Percentiles rank a stretch among this genome's conserved stretches.
Conservation (phyloP, 2,797 vertebrate genomes). For the Columba guinea region DNA sequence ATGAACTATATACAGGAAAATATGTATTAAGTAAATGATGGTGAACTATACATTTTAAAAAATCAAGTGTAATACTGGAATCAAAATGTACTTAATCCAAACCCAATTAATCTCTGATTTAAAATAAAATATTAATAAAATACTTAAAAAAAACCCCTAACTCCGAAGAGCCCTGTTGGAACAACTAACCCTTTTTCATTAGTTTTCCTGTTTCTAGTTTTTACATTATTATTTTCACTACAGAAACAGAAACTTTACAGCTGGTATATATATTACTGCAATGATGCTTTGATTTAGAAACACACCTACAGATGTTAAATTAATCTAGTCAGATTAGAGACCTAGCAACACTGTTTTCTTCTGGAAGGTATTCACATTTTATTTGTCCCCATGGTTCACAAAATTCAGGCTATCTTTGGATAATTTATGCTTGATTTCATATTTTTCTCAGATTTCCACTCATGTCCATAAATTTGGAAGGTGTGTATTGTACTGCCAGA, state of each 20-base stretch:
- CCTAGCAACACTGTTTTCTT: not conserved
- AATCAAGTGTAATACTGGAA: not conserved
- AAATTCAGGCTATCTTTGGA: not conserved
- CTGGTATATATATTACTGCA: not conserved
- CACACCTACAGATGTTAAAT: constrained; percentile 1
- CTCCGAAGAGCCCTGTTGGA: not conserved
- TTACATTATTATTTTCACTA: not conserved
- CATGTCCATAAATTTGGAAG: not conserved
- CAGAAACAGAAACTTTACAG: not conserved
- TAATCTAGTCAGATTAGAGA: constrained; percentile 10
- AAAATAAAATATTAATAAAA: not conserved
- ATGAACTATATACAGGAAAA: not conserved
- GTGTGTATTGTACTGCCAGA: accelerated
- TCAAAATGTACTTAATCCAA: not conserved
- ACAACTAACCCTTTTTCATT: not conserved
- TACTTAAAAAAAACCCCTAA: not conserved
- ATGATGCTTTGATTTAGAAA: constrained; percentile 14
- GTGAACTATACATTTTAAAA: not conserved
- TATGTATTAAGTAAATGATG: not conserved
- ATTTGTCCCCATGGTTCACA: not conserved
- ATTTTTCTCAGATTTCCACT: not conserved
- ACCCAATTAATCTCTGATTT: not conserved
- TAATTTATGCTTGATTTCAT: not conserved
- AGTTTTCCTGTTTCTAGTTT: not conserved
- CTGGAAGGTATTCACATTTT: not conserved